These are phyloP conservation scores for Ornithoptera priamus DNA, from an alignment of 2,888 invertebrate genomes.

Conservation along the genomic window DNA sequence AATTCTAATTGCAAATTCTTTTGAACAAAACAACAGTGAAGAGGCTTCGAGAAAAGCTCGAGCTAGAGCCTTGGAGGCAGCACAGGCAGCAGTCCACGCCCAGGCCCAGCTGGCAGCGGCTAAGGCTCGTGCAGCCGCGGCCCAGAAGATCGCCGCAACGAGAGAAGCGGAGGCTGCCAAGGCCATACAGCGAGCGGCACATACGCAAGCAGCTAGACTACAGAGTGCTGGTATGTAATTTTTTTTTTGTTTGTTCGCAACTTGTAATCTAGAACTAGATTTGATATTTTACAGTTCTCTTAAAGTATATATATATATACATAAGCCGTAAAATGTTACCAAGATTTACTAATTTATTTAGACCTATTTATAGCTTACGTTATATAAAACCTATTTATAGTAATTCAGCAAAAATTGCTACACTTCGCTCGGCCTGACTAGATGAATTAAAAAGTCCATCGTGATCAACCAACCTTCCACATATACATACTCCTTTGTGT, in stretches of 20 bases:
- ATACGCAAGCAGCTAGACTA: slow-evolving; percentile 84
- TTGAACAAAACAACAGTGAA: slow-evolving; percentile 64
- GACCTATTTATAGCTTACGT: no score
- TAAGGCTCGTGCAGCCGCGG: slow-evolving; percentile 85
- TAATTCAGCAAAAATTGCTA: no score
- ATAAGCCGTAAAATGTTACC: no score
- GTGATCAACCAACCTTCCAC: no score
- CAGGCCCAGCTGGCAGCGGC: slow-evolving; percentile 86
- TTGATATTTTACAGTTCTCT: no score
- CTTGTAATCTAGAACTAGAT: no score
- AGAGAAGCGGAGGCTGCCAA: slow-evolving; percentile 87
- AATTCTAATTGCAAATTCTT: neutral
- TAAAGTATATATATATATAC: no score
- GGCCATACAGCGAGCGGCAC: slow-evolving; percentile 85
- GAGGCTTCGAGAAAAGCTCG: slow-evolving; percentile 84
- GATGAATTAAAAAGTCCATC: no score
- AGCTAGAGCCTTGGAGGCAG: slow-evolving; percentile 83
- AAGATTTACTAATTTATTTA: no score
- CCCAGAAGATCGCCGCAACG: slow-evolving; percentile 85
- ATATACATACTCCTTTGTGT: no score
- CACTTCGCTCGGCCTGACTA: no score
- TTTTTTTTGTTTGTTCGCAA: slow-evolving; percentile 2
- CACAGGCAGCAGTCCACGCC: slow-evolving; percentile 82
- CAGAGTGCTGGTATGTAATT: slow-evolving; percentile 80
- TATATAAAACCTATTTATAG: no score